Evolutionary conservation across 2,797 vertebrate species (phyloP).

Genomic region (Phoxinus dragarum): DNA sequence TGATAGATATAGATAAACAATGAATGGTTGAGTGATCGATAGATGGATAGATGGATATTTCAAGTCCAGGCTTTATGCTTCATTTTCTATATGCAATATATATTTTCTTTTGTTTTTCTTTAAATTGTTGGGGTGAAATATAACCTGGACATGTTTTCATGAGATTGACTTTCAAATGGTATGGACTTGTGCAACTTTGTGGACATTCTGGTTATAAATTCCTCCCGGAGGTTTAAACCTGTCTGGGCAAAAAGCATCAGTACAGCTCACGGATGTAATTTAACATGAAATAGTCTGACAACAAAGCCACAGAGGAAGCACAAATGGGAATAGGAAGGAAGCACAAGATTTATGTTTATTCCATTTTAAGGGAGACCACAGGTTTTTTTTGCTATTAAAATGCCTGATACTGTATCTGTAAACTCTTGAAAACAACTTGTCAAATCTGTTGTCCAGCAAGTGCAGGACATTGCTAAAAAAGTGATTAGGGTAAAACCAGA

Average conservation of each 20-base stretch:
- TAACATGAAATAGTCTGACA: conserved; percentile 12
- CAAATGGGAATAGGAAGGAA: conserved; percentile 27
- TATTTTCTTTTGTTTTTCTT: not conserved
- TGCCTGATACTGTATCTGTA: not conserved
- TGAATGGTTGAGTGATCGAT: not conserved
- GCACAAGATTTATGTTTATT: conserved; percentile 19
- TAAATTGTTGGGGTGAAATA: not conserved
- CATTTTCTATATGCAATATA: not conserved
- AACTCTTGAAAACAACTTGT: conserved; percentile 27
- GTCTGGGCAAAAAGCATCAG: conserved; percentile 2
- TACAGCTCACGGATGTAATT: conserved; percentile 16
- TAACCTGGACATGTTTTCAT: not conserved
- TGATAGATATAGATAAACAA: too few species aligned
- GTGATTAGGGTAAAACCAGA: conserved; percentile 46
- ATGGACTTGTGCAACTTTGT: not conserved
- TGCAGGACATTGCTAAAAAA: not conserved
- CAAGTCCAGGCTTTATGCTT: not conserved
- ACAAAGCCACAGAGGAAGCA: conserved; percentile 27
- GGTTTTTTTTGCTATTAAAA: not conserved
- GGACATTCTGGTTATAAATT: conserved; percentile 9
- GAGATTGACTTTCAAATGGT: not conserved
- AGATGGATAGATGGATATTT: not conserved
- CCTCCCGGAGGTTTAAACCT: not conserved
- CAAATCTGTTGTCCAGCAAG: not conserved
- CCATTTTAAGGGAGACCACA: conserved; percentile 16